A percentile compares a stretch with the other conserved stretches of the same genome.
These are phyloP conservation scores for Erythrocercus mccallii DNA, from an alignment of 2,113 vertebrate species.

Conservation along the genomic window DNA sequence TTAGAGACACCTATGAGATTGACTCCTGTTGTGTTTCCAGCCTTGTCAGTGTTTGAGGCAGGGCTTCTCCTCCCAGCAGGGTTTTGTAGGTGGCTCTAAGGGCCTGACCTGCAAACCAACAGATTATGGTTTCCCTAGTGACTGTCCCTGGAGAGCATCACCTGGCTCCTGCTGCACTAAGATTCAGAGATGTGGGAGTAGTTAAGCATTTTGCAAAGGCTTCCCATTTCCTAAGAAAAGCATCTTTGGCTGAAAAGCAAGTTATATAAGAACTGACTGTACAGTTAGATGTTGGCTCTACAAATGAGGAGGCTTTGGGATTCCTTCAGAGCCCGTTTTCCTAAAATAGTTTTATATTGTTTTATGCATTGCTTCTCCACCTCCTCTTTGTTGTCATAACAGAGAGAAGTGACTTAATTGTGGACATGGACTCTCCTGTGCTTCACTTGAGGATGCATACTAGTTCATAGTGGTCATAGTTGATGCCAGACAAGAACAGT, in stretches of 20 bases:
- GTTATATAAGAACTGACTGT: background rate
- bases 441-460: background rate
- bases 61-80: background rate
- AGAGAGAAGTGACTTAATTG: background rate
- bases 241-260: background rate
- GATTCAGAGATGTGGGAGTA: background rate
- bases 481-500: fast-evolving
- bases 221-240: background rate
- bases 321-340: background rate
- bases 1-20: background rate
- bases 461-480: background rate
- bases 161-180: background rate
- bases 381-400: background rate
- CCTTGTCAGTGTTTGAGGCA: background rate
- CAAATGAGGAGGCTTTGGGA: background rate
- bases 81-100: background rate
- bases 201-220: background rate
- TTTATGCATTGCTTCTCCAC: background rate
- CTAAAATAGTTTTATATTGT: background rate
- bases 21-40: background rate
- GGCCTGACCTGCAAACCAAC: background rate
- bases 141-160: background rate
- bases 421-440: background rate
- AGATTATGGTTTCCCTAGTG: background rate
- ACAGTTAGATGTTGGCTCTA: background rate